phyloP scores from a whole-genome alignment of 2,113 vertebrate species.

The Halichoerus grypus region DNA sequence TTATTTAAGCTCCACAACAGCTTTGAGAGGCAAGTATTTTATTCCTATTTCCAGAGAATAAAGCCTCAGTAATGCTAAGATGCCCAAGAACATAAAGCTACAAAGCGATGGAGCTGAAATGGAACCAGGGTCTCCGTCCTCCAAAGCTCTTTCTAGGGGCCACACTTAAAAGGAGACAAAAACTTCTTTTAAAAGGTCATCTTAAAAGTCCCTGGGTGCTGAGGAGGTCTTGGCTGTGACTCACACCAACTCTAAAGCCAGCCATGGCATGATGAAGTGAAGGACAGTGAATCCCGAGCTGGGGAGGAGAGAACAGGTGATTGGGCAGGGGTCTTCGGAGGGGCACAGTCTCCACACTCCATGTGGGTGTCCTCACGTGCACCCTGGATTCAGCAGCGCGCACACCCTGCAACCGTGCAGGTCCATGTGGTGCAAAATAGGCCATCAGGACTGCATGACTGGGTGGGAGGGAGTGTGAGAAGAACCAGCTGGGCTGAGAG shows the following conservation, averaged over 20 bases:
- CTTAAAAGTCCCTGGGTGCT: neutral
- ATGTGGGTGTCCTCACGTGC: neutral
- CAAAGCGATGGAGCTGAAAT: neutral
- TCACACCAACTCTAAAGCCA: neutral
- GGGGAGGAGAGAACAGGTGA: neutral
- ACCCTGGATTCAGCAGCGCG: neutral
- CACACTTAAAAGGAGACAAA: neutral
- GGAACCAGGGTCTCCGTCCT: neutral
- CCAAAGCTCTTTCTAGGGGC: neutral
- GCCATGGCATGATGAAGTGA: neutral
- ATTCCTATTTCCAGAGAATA: neutral
- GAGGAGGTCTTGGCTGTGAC: neutral
- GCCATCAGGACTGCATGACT: neutral
- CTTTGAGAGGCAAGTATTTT: neutral
- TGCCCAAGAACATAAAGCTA: neutral
- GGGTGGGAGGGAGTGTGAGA: neutral
- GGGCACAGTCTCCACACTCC: neutral
- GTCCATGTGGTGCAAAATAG: neutral
- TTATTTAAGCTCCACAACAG: neutral
- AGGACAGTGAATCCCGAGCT: neutral
- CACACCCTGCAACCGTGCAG: fast-evolving
- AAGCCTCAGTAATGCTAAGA: neutral
- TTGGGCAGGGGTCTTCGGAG: neutral
- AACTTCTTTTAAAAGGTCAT: neutral
- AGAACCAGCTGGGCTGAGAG: neutral